Evolutionary conservation across 1,140 invertebrate species (phyloP), one percentile per base, ranked within the genome.

Genomic region (Scaptodrosophila lebanonensis): DNA sequence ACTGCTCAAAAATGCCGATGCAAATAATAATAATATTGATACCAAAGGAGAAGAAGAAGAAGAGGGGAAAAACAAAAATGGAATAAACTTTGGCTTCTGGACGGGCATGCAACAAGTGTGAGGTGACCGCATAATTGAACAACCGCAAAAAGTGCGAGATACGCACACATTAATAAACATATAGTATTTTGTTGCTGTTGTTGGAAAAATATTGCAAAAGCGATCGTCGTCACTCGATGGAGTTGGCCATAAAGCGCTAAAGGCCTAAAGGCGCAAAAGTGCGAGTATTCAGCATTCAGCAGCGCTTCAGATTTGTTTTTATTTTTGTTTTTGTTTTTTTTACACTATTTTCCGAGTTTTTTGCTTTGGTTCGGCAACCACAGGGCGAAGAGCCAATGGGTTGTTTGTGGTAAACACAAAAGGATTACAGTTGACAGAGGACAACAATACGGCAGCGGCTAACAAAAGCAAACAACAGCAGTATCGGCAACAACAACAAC

Each of bases 21-120:
- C 49, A 45, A 60, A 45, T 60, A 42, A 53, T n/a, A n/a, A n/a
- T n/a, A n/a, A n/a, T n/a, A n/a, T n/a, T n/a, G n/a, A n/a, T n/a
- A n/a, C n/a, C n/a, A n/a, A n/a, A n/a, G n/a, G n/a, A n/a, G n/a
- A n/a, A n/a, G n/a, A n/a, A n/a, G n/a, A n/a, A n/a, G n/a, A n/a
- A n/a, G n/a, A n/a, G n/a, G n/a, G n/a, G n/a, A n/a, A n/a, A n/a
- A n/a, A n/a, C n/a, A n/a, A n/a, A n/a, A n/a, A n/a, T n/a, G n/a
- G n/a, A n/a, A n/a, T n/a, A n/a, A n/a, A n/a, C n/a, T n/a, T n/a
- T n/a, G n/a, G n/a, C n/a, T n/a, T n/a, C n/a, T n/a, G n/a, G n/a
- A n/a, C n/a, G n/a, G n/a, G n/a, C n/a, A n/a, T n/a, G 72, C 72
- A 77, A 79, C 72, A 77, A 79, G 72, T 77, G n/a, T n/a, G 73